Percentiles rank a stretch among this genome's conserved stretches.
These are phyloP conservation scores for Rhyzopertha dominica DNA, from an alignment of 1,140 invertebrate genomes.

Conservation along the genomic window DNA sequence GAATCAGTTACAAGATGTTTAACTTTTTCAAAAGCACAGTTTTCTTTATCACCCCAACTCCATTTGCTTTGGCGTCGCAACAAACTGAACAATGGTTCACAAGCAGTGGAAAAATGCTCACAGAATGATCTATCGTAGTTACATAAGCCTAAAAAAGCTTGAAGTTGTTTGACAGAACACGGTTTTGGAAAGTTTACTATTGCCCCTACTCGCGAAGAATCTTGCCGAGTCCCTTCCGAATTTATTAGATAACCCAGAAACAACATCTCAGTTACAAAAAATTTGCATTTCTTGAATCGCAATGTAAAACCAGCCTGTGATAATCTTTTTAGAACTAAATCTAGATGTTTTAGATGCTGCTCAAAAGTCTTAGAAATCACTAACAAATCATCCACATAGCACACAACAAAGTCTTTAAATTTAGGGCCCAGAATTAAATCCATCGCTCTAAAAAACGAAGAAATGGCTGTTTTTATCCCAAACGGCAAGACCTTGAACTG, in stretches of 20 bases:
- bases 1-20: background rate
- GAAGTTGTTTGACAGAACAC: background rate
- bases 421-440: background rate
- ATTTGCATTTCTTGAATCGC: conserved; percentile 2
- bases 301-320: background rate
- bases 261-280: background rate
- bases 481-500: background rate
- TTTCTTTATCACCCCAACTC: background rate
- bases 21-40: background rate
- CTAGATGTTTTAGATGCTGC: conserved; percentile 4
- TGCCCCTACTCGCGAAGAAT: background rate
- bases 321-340: background rate
- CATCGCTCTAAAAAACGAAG: background rate
- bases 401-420: background rate
- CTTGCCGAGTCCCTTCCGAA: conserved; percentile 1
- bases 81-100: background rate
- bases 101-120: background rate
- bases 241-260: conserved; percentile 1
- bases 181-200: background rate
- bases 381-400: conserved; percentile 5
- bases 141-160: conserved; percentile 2
- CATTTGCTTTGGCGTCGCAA: background rate
- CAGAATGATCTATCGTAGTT: conserved; percentile 2
- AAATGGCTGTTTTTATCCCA: background rate
- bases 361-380: background rate